Evolutionary conservation across 2,888 invertebrate species (phyloP).

Genomic region (Ormyrus nitidulus): DNA sequence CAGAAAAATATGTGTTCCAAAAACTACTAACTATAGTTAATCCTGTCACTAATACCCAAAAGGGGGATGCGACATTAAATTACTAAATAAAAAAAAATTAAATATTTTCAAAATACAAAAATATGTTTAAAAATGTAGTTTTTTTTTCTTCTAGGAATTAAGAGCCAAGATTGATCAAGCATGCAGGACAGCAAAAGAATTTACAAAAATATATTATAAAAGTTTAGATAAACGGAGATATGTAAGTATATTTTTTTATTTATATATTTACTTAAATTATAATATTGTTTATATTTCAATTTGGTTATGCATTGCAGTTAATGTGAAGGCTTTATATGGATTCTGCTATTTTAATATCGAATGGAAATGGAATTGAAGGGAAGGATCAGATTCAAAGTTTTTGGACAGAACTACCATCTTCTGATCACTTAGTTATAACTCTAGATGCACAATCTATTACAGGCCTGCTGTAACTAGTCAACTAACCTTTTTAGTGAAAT

Average conservation of each 20-base stretch:
- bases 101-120: background rate
- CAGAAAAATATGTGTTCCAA: too few species aligned
- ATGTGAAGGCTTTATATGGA: conserved; percentile 90
- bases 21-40: too few species aligned
- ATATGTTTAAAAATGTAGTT: background rate
- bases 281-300: background rate
- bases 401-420: conserved; percentile 87
- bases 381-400: conserved; percentile 91
- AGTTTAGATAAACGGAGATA: conserved; percentile 91
- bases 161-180: conserved; percentile 86
- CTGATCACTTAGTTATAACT: conserved; percentile 86
- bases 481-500: conserved; percentile 88
- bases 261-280: background rate
- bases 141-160: conserved; percentile 74
- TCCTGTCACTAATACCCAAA: too few species aligned
- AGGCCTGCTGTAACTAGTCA: conserved; percentile 86
- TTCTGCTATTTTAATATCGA: conserved; percentile 91
- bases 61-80: background rate
- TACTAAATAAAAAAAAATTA: background rate
- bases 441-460: conserved; percentile 92
- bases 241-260: conserved; percentile 74
- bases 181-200: conserved; percentile 90
- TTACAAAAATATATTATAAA: conserved; percentile 92
- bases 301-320: conserved; percentile 75
- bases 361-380: conserved; percentile 90